Percentiles rank a stretch among this genome's conserved stretches.
These are phyloP conservation scores for Caenorhabditis sp. DNA, from an alignment of 2,888 invertebrate species.

Conservation along the genomic window DNA sequence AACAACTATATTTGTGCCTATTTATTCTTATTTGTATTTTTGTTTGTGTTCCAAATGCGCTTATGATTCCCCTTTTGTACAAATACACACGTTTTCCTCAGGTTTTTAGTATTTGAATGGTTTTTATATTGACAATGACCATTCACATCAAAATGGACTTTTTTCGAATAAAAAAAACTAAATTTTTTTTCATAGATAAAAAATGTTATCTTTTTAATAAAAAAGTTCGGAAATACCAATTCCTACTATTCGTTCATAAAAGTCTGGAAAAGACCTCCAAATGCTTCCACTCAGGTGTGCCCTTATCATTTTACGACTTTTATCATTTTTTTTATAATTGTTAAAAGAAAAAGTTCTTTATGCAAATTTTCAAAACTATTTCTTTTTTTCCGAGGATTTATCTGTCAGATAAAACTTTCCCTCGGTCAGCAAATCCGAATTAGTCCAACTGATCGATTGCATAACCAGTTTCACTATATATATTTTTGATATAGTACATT, in stretches of 20 bases:
- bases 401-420: too few relatives aligned
- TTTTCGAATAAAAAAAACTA: too few relatives aligned
- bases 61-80: neutral
- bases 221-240: neutral
- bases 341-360: neutral
- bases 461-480: neutral
- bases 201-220: neutral
- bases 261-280: neutral
- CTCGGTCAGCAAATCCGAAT: too few relatives aligned
- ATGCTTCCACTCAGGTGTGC: neutral
- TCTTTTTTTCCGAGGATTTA: too few relatives aligned
- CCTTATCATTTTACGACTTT: neutral
- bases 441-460: too few relatives aligned
- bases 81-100: neutral
- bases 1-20: neutral
- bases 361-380: too few relatives aligned
- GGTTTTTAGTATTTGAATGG: neutral
- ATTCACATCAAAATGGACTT: too few relatives aligned
- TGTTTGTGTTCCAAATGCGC: slow-evolving; percentile 1
- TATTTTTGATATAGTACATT: neutral
- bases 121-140: neutral
- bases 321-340: neutral
- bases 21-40: neutral
- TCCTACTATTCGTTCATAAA: neutral
- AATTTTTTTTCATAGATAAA: neutral